These are phyloP conservation scores for Strigamia transsilvanica DNA, from an alignment of 2,888 invertebrate genomes.

Conservation along the genomic window DNA sequence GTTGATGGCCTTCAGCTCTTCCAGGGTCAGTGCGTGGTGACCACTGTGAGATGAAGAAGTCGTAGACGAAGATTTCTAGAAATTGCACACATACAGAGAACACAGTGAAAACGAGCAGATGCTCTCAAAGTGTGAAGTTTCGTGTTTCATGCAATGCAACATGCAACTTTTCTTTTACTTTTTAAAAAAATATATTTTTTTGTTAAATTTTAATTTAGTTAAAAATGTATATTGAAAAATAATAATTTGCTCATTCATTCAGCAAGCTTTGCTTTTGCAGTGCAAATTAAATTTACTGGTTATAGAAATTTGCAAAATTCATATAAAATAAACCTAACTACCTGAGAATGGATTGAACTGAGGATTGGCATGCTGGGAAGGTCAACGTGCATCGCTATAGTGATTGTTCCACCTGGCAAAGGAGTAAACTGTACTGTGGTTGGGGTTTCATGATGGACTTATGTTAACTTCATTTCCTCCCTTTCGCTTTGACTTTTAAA, in stretches of 20 bases:
- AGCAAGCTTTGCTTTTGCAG: neutral
- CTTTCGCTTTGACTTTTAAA: neutral
- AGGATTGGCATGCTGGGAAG: constrained; percentile 48
- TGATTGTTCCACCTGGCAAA: constrained; percentile 41
- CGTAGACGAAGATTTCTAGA: constrained; percentile 52
- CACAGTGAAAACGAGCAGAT: constrained; percentile 41
- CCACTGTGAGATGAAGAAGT: constrained; percentile 55
- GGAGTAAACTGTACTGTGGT: constrained; percentile 41
- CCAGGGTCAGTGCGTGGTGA: constrained; percentile 75
- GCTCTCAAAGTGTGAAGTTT: constrained; percentile 18
- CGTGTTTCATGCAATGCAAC: constrained; percentile 41
- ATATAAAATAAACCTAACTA: constrained; percentile 12
- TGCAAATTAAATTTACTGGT: neutral
- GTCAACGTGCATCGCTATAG: constrained; percentile 49
- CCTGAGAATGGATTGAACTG: constrained; percentile 26
- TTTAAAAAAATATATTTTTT: neutral
- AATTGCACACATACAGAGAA: constrained; percentile 47
- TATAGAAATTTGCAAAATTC: neutral
- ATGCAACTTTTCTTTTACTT: neutral
- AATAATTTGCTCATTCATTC: neutral
- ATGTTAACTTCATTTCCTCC: neutral
- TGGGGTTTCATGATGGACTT: constrained; percentile 22
- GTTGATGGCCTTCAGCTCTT: constrained; percentile 85
- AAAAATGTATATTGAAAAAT: neutral
- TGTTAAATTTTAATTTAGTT: neutral